Conservation (phyloP, 2,113 vertebrate genomes). For the Hylia prasina region DNA sequence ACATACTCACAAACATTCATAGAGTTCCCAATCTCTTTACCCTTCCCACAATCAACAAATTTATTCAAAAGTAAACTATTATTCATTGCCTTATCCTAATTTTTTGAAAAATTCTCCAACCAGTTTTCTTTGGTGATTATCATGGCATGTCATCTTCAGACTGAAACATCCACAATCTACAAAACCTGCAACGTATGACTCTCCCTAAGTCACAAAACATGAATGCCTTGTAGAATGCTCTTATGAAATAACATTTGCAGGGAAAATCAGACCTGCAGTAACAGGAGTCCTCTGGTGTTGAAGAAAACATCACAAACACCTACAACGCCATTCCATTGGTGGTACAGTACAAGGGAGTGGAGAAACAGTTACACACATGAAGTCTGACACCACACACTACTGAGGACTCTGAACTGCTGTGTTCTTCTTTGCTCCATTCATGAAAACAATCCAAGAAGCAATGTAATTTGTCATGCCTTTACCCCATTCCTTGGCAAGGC, state of each 20-base stretch:
- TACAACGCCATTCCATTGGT: not conserved
- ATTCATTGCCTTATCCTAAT: not conserved
- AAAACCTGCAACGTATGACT: not conserved
- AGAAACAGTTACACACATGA: not conserved
- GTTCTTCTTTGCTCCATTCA: not conserved
- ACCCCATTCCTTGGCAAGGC: not conserved
- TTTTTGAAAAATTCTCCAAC: not conserved
- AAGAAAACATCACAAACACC: not conserved
- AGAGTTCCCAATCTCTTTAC: not conserved
- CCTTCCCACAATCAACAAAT: accelerated
- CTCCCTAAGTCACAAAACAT: not conserved
- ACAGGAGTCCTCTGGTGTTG: not conserved
- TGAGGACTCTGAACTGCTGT: not conserved
- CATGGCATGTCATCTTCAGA: not conserved
- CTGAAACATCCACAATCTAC: not conserved
- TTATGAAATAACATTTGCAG: not conserved
- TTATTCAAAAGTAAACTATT: not conserved
- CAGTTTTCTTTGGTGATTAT: not conserved
- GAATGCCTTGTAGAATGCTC: not conserved
- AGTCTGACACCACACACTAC: not conserved
- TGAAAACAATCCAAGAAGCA: not conserved
- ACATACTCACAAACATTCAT: accelerated
- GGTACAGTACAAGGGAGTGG: not conserved
- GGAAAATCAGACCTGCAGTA: not conserved
- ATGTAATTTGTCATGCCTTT: not conserved